Evolutionary conservation across 1,140 invertebrate species (phyloP).

Genomic region (Conus betulinus): DNA sequence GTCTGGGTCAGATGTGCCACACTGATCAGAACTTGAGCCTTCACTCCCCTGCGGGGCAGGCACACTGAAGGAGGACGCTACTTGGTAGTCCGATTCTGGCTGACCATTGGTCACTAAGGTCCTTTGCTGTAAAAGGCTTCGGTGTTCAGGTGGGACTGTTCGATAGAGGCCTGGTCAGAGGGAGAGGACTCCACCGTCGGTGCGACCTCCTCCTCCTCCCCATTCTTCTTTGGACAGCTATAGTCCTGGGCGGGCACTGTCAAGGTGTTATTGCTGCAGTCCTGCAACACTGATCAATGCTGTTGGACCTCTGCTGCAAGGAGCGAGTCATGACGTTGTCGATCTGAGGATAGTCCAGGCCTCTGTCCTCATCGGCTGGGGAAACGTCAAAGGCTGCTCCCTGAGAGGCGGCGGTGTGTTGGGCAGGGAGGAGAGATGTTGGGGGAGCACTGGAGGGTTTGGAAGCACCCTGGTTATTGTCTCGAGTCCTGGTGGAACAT

Average conservation of each 20-base stretch:
- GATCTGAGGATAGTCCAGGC: slow-evolving; percentile 56
- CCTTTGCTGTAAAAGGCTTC: neutral
- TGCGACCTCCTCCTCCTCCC: neutral
- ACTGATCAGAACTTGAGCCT: neutral
- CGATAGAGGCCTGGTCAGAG: neutral
- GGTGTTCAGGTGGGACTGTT: neutral
- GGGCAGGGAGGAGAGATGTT: slow-evolving; percentile 74
- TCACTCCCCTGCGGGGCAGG: neutral
- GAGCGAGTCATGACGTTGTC: slow-evolving; percentile 55
- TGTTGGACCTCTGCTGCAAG: slow-evolving; percentile 55
- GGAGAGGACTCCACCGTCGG: neutral
- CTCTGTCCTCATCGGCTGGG: slow-evolving; percentile 54
- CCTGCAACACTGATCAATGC: slow-evolving; percentile 61
- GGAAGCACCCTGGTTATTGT: neutral
- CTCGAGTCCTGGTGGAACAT: slow-evolving; percentile 30
- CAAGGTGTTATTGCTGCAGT: neutral
- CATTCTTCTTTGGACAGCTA: neutral
- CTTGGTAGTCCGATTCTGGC: neutral
- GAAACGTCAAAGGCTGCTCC: slow-evolving; percentile 51
- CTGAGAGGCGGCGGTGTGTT: slow-evolving; percentile 29
- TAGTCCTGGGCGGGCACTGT: neutral
- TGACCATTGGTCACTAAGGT: neutral
- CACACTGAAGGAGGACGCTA: neutral
- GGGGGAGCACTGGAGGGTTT: slow-evolving; percentile 79
- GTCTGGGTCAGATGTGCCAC: neutral